Conservation (phyloP, 2,888 invertebrate genomes). For the Lithophane ornitopus region DNA sequence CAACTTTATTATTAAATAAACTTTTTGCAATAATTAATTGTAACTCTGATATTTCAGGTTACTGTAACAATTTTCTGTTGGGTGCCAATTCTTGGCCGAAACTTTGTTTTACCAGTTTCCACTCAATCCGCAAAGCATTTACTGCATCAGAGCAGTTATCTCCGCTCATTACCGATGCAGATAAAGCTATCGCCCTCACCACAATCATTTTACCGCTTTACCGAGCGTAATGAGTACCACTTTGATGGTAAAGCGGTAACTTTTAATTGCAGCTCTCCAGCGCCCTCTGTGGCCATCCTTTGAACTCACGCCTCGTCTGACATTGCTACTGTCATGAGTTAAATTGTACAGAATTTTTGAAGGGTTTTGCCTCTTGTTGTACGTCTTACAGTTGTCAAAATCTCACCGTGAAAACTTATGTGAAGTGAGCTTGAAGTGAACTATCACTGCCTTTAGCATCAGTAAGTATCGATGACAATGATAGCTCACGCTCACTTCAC, state of each 20-base stretch:
- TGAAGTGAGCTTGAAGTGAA: too few relatives aligned
- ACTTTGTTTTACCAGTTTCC: constrained; percentile 1
- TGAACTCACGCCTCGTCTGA: constrained; percentile 76
- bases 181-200: constrained; percentile 45
- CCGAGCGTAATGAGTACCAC: constrained; percentile 76
- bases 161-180: constrained; percentile 50
- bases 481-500: too few relatives aligned
- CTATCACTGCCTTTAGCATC: too few relatives aligned
- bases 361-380: constrained; percentile 17
- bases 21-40: too few relatives aligned
- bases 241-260: constrained; percentile 78
- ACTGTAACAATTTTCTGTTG: background rate
- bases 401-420: too few relatives aligned
- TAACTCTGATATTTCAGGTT: too few relatives aligned
- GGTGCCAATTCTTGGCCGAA: background rate
- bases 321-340: constrained; percentile 55
- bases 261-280: constrained; percentile 81
- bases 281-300: constrained; percentile 71
- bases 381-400: background rate
- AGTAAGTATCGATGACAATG: too few relatives aligned
- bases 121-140: background rate
- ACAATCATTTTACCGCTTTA: constrained; percentile 72
- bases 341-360: constrained; percentile 62
- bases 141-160: constrained; percentile 16
- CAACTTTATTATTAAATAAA: too few relatives aligned